Evolutionary conservation across 2,113 vertebrate species (phyloP).

Genomic region (Heliornis fulica): DNA sequence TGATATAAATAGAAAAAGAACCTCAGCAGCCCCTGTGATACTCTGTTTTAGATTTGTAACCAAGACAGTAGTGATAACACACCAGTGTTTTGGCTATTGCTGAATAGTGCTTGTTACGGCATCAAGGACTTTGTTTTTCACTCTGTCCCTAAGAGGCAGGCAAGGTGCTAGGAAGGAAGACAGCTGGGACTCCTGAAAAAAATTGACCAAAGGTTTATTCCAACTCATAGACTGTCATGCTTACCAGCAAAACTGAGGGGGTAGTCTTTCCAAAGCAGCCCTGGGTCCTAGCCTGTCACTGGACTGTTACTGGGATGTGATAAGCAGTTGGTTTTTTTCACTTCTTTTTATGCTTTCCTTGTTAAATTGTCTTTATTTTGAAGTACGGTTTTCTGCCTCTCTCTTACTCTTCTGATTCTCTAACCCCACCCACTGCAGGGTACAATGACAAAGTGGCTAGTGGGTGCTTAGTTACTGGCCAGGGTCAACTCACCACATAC

Average conservation of each 20-base stretch:
- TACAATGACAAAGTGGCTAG: background rate
- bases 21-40: background rate
- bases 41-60: background rate
- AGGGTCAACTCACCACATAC: background rate
- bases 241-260: background rate
- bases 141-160: background rate
- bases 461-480: background rate
- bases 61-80: background rate
- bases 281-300: background rate
- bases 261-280: background rate
- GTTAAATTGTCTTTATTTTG: background rate
- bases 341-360: background rate
- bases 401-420: background rate
- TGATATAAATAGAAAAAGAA: too few species aligned
- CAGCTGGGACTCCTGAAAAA: background rate
- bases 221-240: background rate
- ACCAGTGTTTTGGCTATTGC: background rate
- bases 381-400: background rate
- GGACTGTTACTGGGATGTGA: background rate
- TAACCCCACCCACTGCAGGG: fast-evolving
- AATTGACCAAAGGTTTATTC: background rate
- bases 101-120: background rate
- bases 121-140: background rate
- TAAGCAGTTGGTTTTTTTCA: fast-evolving
- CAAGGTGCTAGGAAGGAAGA: background rate